phyloP scores from a whole-genome alignment of 1,140 invertebrate species.

The Polypedilum pembai region DNA sequence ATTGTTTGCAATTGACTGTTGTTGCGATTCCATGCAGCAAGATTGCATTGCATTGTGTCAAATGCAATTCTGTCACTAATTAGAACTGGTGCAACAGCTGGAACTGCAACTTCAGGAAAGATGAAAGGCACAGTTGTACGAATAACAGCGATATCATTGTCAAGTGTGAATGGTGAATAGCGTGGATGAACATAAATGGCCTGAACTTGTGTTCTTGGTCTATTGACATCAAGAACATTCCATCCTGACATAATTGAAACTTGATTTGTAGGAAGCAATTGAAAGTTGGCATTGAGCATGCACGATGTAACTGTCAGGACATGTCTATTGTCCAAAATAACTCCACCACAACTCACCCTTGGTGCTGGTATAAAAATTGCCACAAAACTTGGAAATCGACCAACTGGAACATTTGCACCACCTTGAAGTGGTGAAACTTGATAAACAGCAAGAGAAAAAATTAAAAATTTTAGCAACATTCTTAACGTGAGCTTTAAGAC shows the following conservation, averaged over 20 bases:
- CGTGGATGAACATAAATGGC: background rate
- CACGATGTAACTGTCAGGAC: background rate
- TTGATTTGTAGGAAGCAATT: background rate
- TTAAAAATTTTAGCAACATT: background rate
- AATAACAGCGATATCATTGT: background rate
- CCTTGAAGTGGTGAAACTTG: background rate
- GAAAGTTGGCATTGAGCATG: background rate
- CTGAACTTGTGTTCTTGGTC: background rate
- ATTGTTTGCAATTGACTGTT: background rate
- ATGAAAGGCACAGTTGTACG: background rate
- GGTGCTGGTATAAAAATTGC: background rate
- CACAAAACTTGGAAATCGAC: background rate
- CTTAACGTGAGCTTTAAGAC: background rate
- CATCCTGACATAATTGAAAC: background rate
- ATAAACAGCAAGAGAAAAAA: background rate
- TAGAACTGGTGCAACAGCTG: background rate
- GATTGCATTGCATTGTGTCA: background rate
- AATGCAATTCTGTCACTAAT: background rate
- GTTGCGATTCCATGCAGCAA: slow-evolving; percentile 8
- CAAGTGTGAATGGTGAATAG: background rate
- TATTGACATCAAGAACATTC: background rate
- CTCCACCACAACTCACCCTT: background rate
- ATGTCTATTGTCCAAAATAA: background rate
- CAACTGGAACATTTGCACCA: background rate
- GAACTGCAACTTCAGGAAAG: background rate